Base-by-base conservation (phyloP, 2,797 vertebrate species). In the Eupleurogrammus muticus region DNA sequence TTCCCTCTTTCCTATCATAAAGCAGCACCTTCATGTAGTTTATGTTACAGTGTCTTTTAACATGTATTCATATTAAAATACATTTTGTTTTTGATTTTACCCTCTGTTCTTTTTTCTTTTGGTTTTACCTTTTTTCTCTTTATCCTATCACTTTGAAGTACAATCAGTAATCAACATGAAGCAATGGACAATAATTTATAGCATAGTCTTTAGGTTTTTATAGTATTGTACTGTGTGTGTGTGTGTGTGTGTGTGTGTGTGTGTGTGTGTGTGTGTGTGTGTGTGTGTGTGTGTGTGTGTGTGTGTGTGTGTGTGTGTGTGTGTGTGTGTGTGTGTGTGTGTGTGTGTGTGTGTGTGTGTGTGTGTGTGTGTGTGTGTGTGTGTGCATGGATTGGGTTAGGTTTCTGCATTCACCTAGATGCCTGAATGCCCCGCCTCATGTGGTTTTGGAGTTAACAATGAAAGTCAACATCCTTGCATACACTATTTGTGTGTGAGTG, bases 41-140 rank as follows among this genome's bases (percentile, higher is more conserved):
- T 24, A 58, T 59, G 32, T 84, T 70, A 72, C 50, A 51, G 65
- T 3, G 36, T 40, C 70, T 75, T 63, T 53, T 46, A 49, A 20
- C 32, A 65, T 20, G 11, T 28, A 17, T 65, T 52, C 19, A 7
- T 63, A 48, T 48, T 49, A 10, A 10, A 47, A 9, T 38, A 20
- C 47, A 50, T 82, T 35, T 68, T 81, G 35, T 64, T 75, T 46
- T 72, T 73, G 28, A 51, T 59, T 48, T 56, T 48, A 28, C 17
- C 24, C 10, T 34, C 20, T 70, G 19, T 69, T n/a, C n/a, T n/a
- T 20, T 81, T 75, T 66, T 72, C 9, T 17, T 51, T 79, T 63
- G 72, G 52, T 23, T 57, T 67, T 66, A 47, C 3, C n/a, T 70
- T 58, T 28, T 71, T 79, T 71, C 34, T 56, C 47, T 60, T 83